Evolutionary conservation across 2,797 vertebrate genomes (phyloP).

Genomic region (Scomberomorus guttatus): DNA sequence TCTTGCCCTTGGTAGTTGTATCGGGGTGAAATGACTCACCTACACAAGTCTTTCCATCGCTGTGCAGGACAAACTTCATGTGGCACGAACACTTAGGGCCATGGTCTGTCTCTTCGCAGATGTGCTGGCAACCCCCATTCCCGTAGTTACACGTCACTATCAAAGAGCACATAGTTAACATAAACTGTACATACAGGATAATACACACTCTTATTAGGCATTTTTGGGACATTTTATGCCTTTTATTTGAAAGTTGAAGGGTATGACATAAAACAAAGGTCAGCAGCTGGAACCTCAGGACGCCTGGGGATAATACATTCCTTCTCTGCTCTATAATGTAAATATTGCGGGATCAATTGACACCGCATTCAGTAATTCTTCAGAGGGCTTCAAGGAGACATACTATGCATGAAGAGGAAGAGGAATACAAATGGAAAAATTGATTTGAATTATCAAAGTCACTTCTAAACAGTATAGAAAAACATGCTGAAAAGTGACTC

Average conservation of each 20-base stretch:
- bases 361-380: constrained; percentile 1
- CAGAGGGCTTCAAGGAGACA: constrained; percentile 11
- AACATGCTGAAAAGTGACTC: background rate
- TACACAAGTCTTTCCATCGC: constrained; percentile 97
- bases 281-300: background rate
- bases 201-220: background rate
- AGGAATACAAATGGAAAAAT: background rate
- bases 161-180: constrained; percentile 57
- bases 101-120: constrained; percentile 96
- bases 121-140: constrained; percentile 98
- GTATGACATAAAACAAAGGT: background rate
- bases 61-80: constrained; percentile 96
- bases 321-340: constrained; percentile 4
- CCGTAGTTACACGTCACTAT: constrained; percentile 99
- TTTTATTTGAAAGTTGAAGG: constrained; percentile 24
- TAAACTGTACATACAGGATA: constrained; percentile 39
- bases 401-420: background rate
- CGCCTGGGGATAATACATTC: background rate
- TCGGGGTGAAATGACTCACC: constrained; percentile 88
- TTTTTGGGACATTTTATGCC: background rate
- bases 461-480: background rate
- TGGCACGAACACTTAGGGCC: constrained; percentile 96
- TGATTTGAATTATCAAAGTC: background rate
- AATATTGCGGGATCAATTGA: constrained; percentile 7
- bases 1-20: constrained; percentile 43